Evolutionary conservation across 2,888 invertebrate species (phyloP).

Genomic region (Ectemnius lituratus): DNA sequence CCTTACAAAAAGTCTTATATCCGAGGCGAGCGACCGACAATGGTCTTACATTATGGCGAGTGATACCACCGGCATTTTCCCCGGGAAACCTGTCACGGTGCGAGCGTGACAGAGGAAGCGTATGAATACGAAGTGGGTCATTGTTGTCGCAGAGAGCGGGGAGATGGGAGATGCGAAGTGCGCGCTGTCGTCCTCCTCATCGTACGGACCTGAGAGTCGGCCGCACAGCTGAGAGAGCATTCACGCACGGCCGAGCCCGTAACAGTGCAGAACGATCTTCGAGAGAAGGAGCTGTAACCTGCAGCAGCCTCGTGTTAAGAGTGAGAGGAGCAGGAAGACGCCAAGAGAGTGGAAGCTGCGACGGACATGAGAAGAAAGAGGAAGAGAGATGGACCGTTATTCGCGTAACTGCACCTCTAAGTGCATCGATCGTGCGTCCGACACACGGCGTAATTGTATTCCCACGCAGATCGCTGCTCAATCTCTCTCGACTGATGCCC

Average conservation of each 20-base stretch:
- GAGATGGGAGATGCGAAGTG: constrained; percentile 11
- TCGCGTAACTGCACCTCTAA: constrained; percentile 56
- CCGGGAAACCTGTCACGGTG: constrained; percentile 12
- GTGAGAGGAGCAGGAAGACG: constrained; percentile 1
- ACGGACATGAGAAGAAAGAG: constrained; percentile 15
- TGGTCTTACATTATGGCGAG: no score
- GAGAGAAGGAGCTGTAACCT: constrained; percentile 36
- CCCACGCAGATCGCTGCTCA: constrained; percentile 48
- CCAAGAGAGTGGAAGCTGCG: constrained; percentile 2
- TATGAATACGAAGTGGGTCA: constrained; percentile 52
- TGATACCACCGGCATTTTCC: constrained; percentile 8
- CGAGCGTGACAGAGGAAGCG: constrained; percentile 30
- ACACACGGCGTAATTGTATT: constrained; percentile 52
- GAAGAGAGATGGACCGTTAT: constrained; percentile 57
- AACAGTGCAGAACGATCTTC: constrained; percentile 47
- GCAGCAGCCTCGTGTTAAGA: neutral
- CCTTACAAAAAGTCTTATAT: no score
- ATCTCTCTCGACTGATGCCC: neutral
- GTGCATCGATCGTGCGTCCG: constrained; percentile 60
- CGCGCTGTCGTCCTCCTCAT: constrained; percentile 40
- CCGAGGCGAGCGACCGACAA: no score
- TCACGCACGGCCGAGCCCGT: constrained; percentile 50
- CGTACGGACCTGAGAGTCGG: constrained; percentile 44
- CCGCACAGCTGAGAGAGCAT: constrained; percentile 36
- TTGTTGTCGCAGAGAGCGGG: constrained; percentile 36